These are phyloP conservation scores for Poicephalus gulielmi DNA, from an alignment of 2,113 vertebrate genomes.

Conservation along the genomic window DNA sequence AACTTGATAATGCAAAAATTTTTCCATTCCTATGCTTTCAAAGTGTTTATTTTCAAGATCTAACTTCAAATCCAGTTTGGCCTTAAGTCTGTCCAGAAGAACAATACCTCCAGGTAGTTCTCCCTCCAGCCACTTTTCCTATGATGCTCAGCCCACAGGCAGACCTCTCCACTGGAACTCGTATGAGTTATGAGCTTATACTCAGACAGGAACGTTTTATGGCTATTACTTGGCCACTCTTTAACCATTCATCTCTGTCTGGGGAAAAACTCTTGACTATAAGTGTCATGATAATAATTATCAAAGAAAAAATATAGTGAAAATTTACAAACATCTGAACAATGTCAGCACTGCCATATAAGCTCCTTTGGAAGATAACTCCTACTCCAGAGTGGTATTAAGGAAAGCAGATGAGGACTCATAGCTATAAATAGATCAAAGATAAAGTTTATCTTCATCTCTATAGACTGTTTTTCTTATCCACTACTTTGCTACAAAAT, in stretches of 20 bases:
- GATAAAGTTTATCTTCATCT: neutral
- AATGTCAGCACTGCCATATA: neutral
- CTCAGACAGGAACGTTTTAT: neutral
- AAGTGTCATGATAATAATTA: neutral
- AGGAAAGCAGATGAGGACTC: slow-evolving; percentile 42
- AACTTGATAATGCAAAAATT: neutral
- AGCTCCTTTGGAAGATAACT: slow-evolving; percentile 43
- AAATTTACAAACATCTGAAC: neutral
- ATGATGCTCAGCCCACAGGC: neutral
- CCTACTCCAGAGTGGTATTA: slow-evolving; percentile 4
- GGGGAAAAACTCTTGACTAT: neutral
- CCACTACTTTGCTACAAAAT: neutral
- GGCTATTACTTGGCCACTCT: neutral
- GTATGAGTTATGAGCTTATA: neutral
- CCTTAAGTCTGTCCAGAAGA: neutral
- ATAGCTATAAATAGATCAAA: slow-evolving; percentile 22
- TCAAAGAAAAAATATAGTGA: neutral
- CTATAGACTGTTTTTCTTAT: neutral
- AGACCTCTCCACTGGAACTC: neutral
- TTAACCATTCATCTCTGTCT: neutral
- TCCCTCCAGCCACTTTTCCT: neutral
- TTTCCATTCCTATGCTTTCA: neutral
- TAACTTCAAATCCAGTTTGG: neutral
- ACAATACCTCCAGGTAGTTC: neutral
- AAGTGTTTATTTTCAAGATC: neutral